A percentile compares a stretch with the other conserved stretches of the same genome.
Evolutionary conservation across 2,888 invertebrate genomes (phyloP).

Genomic region (Deroplatys truncata): DNA sequence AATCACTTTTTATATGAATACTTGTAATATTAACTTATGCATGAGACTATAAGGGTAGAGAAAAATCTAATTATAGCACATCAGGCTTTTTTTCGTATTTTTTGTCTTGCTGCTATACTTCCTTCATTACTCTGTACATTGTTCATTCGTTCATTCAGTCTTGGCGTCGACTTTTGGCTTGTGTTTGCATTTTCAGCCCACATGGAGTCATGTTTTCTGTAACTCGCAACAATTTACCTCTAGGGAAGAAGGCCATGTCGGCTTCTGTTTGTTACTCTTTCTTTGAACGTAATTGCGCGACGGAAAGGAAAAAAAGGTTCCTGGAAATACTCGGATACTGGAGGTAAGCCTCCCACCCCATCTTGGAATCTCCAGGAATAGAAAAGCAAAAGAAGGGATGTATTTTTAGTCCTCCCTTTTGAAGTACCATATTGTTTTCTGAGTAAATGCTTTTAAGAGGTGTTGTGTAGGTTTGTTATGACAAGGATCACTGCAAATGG

Average conservation of each 20-base stretch:
- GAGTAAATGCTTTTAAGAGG: background rate
- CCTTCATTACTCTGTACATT: background rate
- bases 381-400: background rate
- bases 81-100: too few species aligned
- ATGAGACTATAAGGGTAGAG: too few species aligned
- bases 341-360: background rate
- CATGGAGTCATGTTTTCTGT: too few species aligned
- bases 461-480: background rate
- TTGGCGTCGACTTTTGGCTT: background rate
- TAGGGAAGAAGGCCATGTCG: background rate
- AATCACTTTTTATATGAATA: too few species aligned
- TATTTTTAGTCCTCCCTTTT: background rate
- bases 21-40: too few species aligned
- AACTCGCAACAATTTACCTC: too few species aligned
- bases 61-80: too few species aligned
- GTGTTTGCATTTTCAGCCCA: too few species aligned
- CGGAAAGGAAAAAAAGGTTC: background rate
- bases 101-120: background rate
- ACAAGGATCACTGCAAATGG: background rate
- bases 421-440: background rate
- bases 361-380: background rate
- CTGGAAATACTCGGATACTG: background rate
- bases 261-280: background rate
- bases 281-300: background rate
- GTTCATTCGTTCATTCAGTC: background rate